These are phyloP conservation scores for Holothuria glaberrima DNA, from an alignment of 35 echinoderm and acorn worm species.

Conservation along the genomic window DNA sequence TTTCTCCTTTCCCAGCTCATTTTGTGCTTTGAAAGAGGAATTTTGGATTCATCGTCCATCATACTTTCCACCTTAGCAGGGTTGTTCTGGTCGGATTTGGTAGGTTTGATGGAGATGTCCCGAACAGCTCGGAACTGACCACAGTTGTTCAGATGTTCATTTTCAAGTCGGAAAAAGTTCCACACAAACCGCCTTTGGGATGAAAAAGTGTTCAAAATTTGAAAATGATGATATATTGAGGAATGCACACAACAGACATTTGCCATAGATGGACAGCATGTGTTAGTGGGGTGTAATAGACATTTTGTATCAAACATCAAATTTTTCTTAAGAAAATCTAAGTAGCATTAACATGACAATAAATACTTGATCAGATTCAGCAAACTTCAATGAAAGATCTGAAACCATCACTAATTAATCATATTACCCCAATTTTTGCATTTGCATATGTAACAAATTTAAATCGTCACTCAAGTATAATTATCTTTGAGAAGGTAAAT, in stretches of 20 bases:
- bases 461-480: too few relatives aligned
- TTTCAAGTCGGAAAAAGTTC: slow-evolving; percentile 98
- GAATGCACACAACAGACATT: background rate
- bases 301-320: too few relatives aligned
- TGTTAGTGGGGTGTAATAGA: too few relatives aligned
- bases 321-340: too few relatives aligned
- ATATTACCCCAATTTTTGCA: too few relatives aligned
- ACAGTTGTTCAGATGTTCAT: slow-evolving; percentile 99
- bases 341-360: too few relatives aligned
- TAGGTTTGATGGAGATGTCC: slow-evolving; percentile 94
- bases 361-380: too few relatives aligned
- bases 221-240: background rate
- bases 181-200: slow-evolving; percentile 85
- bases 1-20: slow-evolving; percentile 44
- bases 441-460: too few relatives aligned
- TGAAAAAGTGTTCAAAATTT: background rate
- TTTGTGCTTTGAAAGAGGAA: slow-evolving; percentile 81
- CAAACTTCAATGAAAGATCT: too few relatives aligned
- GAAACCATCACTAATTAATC: too few relatives aligned
- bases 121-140: slow-evolving; percentile 97
- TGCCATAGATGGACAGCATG: too few relatives aligned
- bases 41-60: slow-evolving; percentile 85
- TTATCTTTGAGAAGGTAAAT: too few relatives aligned
- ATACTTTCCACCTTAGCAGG: slow-evolving; percentile 79
- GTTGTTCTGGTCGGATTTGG: slow-evolving; percentile 82